Evolutionary conservation across 2,113 vertebrate species (phyloP), one percentile per base, ranked within the genome.

Genomic region (Zosterops hypoxanthus): DNA sequence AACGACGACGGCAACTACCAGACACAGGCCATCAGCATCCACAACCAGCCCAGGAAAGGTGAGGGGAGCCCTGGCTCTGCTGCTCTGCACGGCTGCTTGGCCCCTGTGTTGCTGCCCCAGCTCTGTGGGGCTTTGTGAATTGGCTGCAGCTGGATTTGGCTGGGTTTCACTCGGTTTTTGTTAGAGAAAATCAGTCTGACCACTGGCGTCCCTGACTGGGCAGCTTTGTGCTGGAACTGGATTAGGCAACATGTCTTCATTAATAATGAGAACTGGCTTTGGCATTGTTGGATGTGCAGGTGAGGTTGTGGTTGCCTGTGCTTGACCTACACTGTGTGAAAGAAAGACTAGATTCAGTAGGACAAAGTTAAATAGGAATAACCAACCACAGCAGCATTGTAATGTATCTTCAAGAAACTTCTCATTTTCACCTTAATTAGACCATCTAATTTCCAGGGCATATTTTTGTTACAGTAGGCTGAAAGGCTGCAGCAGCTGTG

Each of bases 11-110:
- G 99, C 24, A 99, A 99, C 97, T 99, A 99, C 94, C 99, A 99
- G 98, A 99, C 99, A 2, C 99, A 99, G 98, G 99, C 99, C 90
- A 99, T 99, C 98, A 99, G 99, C 97, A 99, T 99, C 98, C 99
- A 99, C 87, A 99, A 99, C 92, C 99, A 99, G 97, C 98, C 98
- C 3, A 98, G 99, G 90, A 99, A 99, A 98, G 99, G 99, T 99
- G 94, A 97, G 79, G 56, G 63, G 10, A 53, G 49, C 82, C 49
- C 70, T 57, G 60, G 15, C 36, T n/a, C 60, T 23, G 16, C 42
- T 63, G 64, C 85, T 34, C 44, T 57, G 66, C 64, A 26, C 0
- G 3, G 21, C 73, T 70, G 21, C 57, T 29, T 21, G n/a, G 69
- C 49, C 22, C 17, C 44, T 17, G 25, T 46, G 55, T 20, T 44